A percentile compares a stretch with the other conserved stretches of the same genome.
Conservation (phyloP, 2,797 vertebrate genomes). For the Schizopygopsis malacanthus region DNA sequence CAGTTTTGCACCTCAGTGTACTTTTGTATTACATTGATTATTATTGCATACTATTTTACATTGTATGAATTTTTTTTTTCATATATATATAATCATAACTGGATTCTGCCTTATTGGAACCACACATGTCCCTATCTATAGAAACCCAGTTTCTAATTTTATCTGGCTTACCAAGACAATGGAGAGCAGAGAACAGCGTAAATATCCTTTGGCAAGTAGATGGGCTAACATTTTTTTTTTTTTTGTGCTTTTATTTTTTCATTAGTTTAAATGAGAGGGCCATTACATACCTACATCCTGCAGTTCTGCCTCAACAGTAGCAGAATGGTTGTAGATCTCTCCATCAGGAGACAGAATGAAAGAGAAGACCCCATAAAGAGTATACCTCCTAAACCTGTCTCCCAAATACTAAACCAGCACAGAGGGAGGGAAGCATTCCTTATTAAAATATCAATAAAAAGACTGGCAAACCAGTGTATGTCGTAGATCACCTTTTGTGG, state of each 20-base stretch:
- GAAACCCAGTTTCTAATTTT: background rate
- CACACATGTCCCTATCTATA: background rate
- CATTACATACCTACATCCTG: conserved; percentile 60
- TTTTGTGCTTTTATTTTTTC: too few relatives aligned
- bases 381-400: conserved; percentile 52
- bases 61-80: background rate
- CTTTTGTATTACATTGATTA: too few relatives aligned
- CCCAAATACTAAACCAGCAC: conserved; percentile 59
- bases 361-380: conserved; percentile 55
- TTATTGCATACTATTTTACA: too few relatives aligned
- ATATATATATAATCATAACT: background rate
- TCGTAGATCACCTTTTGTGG: conserved; percentile 61
- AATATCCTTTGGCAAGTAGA: background rate
- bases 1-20: background rate
- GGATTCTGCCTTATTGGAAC: background rate
- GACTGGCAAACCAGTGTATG: background rate
- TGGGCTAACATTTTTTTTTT: too few relatives aligned
- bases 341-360: conserved; percentile 54
- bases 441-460: background rate
- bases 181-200: background rate
- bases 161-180: background rate
- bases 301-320: conserved; percentile 39
- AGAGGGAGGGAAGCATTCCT: background rate
- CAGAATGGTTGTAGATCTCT: conserved; percentile 51
- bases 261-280: background rate